Conservation (phyloP, 30 jellyfish, hydroid and myxozoan genomes). For the Aurelia coerulea region DNA sequence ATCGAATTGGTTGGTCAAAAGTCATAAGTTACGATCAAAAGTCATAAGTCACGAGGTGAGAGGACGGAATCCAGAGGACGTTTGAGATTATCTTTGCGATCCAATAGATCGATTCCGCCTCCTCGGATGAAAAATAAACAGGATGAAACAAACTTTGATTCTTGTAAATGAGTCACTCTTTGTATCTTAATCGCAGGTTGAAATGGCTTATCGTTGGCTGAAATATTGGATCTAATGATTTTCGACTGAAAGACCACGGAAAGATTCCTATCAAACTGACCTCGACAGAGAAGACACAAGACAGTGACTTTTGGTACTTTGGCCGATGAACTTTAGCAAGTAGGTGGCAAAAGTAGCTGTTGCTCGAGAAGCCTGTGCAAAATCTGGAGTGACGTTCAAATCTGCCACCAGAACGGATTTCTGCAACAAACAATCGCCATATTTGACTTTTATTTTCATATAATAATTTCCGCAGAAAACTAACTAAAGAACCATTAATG, state of each 20-base stretch:
- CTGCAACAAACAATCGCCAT: no score
- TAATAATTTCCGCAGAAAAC: no score
- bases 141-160: slow-evolving; percentile 18
- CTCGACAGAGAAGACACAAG: no score
- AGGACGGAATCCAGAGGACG: slow-evolving; percentile 31
- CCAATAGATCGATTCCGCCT: slow-evolving; percentile 39
- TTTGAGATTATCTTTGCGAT: background rate
- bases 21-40: slow-evolving; percentile 9
- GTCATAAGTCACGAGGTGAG: slow-evolving; percentile 21
- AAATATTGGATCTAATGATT: slow-evolving; percentile 17
- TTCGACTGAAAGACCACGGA: background rate
- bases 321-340: no score
- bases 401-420: no score
- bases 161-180: slow-evolving; percentile 12
- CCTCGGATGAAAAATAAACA: slow-evolving; percentile 17
- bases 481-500: no score
- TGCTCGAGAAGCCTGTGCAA: no score
- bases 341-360: no score
- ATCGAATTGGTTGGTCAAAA: background rate
- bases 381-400: no score
- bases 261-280: no score
- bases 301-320: no score
- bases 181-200: slow-evolving; percentile 11
- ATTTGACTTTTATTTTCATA: no score
- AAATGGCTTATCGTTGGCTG: background rate